Base-by-base conservation (phyloP, 1,140 invertebrate genomes). In the Lordiphosa mommai region DNA sequence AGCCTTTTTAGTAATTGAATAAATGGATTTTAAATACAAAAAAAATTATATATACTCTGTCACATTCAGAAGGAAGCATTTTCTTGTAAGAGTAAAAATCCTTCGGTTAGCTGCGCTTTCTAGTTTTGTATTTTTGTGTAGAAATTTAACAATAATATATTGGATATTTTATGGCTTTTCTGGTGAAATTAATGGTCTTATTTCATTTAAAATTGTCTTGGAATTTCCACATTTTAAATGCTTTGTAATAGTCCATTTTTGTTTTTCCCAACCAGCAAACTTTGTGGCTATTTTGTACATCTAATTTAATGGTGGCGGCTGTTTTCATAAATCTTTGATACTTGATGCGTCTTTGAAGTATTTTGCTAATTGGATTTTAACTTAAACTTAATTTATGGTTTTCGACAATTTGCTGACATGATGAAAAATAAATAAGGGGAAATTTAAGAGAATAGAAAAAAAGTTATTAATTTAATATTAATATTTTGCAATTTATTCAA, bases 351-450 rank as follows among this genome's bases (percentile, higher is more conserved):
- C 38, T 33, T 16, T 47, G 13, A 29, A 44, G 29, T 57, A 32
- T 44, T 43, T 49, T 13, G 43, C 61, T 66, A 66, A 66, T 57
- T 66, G 63, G 52, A 58, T 41, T 57, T 57, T 38, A 49, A 65
- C 44, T 66, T 65, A 36, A 65, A 34, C 30, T 43, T n/a, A 63
- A 49, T 49, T 47, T 44, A 10, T 43, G 37, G 43, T 20, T 13
- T 63, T 48, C 34, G 7, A 9, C 33, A 40, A 43, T 34, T 6
- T 10, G 23, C 23, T n/a, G 20, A 34, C 58, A 27, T 27, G 6
- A 27, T 27, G 7, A 27, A 27, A 27, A 1, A 27, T 27, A 23
- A 23, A 23, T 23, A 6, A 23, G 1, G 1, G 1, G 20, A 23
- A 23, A 5, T 23, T 23, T 23, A 2, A 17, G 3, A 20, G 17